A percentile compares a stretch with the other conserved stretches of the same genome.
Conservation (phyloP, 2,113 vertebrate genomes). For the Nycticebus coucang region DNA sequence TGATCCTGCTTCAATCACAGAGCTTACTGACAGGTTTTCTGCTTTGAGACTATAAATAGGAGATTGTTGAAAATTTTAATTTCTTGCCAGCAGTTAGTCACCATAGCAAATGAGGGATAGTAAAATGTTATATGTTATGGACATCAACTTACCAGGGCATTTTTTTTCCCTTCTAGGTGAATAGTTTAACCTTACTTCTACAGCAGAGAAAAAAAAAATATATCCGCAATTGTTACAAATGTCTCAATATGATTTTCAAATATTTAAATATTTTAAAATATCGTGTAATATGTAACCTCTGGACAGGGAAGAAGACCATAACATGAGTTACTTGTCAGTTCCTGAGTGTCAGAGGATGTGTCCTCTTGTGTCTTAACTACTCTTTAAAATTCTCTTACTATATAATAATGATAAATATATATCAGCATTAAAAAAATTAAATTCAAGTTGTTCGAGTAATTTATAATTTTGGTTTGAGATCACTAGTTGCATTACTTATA, state of each 20-base stretch:
- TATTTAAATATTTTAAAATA: neutral
- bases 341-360: slow-evolving; percentile 7
- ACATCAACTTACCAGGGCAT: neutral
- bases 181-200: slow-evolving; percentile 4
- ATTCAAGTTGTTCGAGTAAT: neutral
- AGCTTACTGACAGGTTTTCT: slow-evolving; percentile 16
- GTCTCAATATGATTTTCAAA: neutral
- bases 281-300: neutral
- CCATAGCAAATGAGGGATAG: neutral
- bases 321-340: neutral
- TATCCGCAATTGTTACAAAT: neutral
- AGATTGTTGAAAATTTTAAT: slow-evolving; percentile 55
- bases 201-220: neutral
- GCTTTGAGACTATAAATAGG: neutral
- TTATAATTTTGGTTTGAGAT: neutral
- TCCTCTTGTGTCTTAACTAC: neutral
- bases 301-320: neutral
- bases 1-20: neutral
- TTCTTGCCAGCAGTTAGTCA: slow-evolving; percentile 40
- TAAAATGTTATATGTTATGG: neutral
- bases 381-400: slow-evolving; percentile 1
- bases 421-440: neutral
- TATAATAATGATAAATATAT: neutral
- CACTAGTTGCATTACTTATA: neutral
- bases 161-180: neutral